Base-by-base conservation (phyloP, 2,797 vertebrate species). In the Acanthurus leucopareius region DNA sequence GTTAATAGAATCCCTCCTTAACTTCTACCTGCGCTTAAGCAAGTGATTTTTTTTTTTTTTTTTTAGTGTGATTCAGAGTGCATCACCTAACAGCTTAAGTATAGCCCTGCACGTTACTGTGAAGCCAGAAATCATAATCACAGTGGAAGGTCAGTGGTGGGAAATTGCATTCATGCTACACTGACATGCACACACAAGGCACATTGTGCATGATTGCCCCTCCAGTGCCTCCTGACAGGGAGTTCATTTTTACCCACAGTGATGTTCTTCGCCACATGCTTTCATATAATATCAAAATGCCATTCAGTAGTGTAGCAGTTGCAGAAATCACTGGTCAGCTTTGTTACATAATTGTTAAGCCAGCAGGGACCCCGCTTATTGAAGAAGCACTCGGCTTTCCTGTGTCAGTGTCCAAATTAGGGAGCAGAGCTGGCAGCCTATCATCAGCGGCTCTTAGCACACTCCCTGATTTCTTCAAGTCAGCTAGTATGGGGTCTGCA, bases 371-470 rank as follows among this genome's bases (percentile, higher is more conserved):
- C 57, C 66, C 45, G 58, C 67, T 91, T 86, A 88, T 67, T 77
- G 81, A 83, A 79, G 86, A 80, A 74, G 83, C 79, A 85, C 85
- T 91, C 82, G 69, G 89, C 89, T 86, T 83, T 71, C 86, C 84
- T 68, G 82, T 85, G 89, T 90, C 89, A 80, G 76, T 79, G 77
- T 83, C 89, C 88, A 93, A 91, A 94, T 93, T 83, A 93, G 75
- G 89, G 86, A 85, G 86, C 53, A 17, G 49, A 60, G 57, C 76
- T 89, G 90, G 84, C 88, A 93, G 84, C 79, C 91, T 90, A 88
- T 93, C 90, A 94, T 93, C 93, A 87, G 73, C 44, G 40, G 67
- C 82, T 83, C 81, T 75, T 67, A 76, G 65, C 66, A 49, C 74
- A 72, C 86, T 73, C 63, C 78, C 72, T 70, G 75, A 90, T 88